Evolutionary conservation across 2,113 vertebrate species (phyloP).

Genomic region (Clupea harengus): DNA sequence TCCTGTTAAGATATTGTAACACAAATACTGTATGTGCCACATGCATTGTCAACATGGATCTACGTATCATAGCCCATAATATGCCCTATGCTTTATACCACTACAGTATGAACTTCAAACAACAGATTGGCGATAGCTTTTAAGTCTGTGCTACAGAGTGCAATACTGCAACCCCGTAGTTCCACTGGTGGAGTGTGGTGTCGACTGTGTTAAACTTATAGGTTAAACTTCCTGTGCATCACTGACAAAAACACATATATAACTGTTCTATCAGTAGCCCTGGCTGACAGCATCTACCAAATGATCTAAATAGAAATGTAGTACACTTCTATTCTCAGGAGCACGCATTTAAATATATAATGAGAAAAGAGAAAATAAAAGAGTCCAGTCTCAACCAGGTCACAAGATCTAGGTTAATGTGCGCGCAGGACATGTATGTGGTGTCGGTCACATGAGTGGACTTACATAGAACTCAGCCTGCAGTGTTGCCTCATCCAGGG

Average conservation of each 20-base stretch:
- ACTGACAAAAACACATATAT: neutral
- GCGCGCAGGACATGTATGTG: neutral
- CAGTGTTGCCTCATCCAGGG: conserved; percentile 88
- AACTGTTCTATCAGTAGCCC: neutral
- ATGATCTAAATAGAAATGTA: neutral
- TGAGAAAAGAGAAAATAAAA: neutral
- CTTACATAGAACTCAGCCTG: conserved; percentile 97
- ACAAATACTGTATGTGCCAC: conserved; percentile 15
- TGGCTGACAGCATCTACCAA: neutral
- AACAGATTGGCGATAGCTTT: neutral
- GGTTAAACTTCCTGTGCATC: no score
- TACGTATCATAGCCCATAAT: conserved; percentile 12
- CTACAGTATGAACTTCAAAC: neutral
- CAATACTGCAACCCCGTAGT: no score
- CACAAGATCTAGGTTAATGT: neutral
- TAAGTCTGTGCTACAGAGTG: no score
- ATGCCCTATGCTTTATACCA: neutral
- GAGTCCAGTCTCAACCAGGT: neutral
- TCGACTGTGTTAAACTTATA: neutral
- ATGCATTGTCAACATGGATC: neutral
- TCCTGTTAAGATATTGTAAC: conserved; percentile 75
- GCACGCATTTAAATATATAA: neutral
- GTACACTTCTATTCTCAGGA: neutral
- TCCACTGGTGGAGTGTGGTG: neutral
- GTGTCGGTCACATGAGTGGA: neutral